Base-by-base conservation (phyloP, 2,888 invertebrate species). In the Coelinius sp. region DNA sequence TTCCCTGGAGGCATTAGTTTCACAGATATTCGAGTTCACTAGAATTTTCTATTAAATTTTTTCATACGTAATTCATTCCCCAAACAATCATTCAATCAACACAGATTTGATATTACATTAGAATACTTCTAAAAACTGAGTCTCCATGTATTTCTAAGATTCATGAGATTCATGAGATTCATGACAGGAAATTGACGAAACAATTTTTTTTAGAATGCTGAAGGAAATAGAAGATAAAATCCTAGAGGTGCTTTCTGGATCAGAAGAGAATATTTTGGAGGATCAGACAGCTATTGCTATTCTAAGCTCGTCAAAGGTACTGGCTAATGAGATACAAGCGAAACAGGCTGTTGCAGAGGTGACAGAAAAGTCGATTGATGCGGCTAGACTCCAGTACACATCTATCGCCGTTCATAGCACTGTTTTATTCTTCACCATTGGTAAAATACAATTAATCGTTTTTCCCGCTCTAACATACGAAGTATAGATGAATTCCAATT, bases 161-260 rank as follows among this genome's bases (percentile, higher is more conserved):
- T 59, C 14, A 17, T 56, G 31, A 4, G n/a, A n/a, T 27, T 78
- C 78, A 78, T n/a, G 62, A 17, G 6, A 52, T 25, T 22, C 22
- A 20, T 56, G 14, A 1, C 22, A 12, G 38, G 20, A 25, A 31
- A 8, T 31, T 31, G 31, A 2, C 7, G 1, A 41, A 22, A 62
- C 63, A 68, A n/a, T 73, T 65, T 66, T 73, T 84, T 83, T 3
- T 74, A 92, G 94, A 59, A 91, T 92, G 79, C 85, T 95, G 73
- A 95, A 97, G 83, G 96, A 97, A 78, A 95, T 97, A 69, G 97
- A 98, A 87, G 95, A 94, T 88, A 94, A 97, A 88, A 98, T 98
- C 79, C 89, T 98, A 5, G 93, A 93, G 86, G 93, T 95, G 0
- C 86, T 95, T 17, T 92, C 93, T 72, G 90, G 91, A 0, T 92